Evolutionary conservation across 2,888 invertebrate species (phyloP).

Genomic region (Lycocerus yunnanus): DNA sequence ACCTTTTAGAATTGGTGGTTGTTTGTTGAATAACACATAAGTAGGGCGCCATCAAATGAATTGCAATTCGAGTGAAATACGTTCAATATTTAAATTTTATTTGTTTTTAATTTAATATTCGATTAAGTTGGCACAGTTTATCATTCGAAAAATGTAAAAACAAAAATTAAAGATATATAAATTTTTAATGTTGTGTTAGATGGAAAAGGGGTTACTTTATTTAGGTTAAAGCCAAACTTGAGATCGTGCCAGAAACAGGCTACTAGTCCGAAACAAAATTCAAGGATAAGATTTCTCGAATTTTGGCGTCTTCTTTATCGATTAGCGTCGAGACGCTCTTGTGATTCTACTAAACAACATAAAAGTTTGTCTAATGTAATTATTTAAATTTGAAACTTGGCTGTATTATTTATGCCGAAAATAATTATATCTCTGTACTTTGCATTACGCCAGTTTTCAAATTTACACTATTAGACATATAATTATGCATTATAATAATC

Average conservation of each 20-base stretch:
- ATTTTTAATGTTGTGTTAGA: neutral
- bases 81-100: neutral
- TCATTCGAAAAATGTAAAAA: neutral
- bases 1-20: neutral
- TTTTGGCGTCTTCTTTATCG: slow-evolving; percentile 26
- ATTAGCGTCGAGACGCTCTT: slow-evolving; percentile 6
- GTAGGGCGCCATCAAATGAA: neutral
- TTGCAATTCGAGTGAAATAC: neutral
- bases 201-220: slow-evolving; percentile 9
- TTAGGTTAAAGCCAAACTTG: slow-evolving; percentile 21
- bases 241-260: slow-evolving; percentile 18
- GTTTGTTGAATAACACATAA: neutral
- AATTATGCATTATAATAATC: neutral
- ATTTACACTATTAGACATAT: neutral
- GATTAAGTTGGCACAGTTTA: neutral
- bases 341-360: slow-evolving; percentile 15
- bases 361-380: neutral
- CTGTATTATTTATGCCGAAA: neutral
- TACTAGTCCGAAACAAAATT: slow-evolving; percentile 18
- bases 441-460: neutral
- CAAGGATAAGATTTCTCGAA: slow-evolving; percentile 24
- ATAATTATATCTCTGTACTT: neutral
- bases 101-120: neutral
- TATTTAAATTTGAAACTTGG: neutral
- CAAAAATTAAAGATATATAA: neutral